Base-by-base conservation (phyloP, 2,113 vertebrate species). In the Phasianus colchicus region DNA sequence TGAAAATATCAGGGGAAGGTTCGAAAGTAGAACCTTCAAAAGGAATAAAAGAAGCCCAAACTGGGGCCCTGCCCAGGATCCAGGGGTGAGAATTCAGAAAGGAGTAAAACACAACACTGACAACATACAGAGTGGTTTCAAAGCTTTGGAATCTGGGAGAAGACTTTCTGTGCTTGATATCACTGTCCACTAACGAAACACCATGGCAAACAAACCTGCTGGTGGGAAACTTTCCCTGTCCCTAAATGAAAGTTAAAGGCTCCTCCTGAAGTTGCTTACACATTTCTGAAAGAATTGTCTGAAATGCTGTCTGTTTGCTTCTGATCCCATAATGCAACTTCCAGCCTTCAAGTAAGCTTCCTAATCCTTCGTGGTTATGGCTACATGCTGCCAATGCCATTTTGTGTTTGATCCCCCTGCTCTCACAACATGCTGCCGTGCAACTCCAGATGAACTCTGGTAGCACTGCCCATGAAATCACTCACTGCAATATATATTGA, bases 401-500 rank as follows among this genome's bases (percentile, higher is more conserved):
- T 58, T 72, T 9, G 16, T 19, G 22, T 67, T 25, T 63, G 82
- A 72, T 83, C 88, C 55, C 58, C 38, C 16, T 2, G 77, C 61
- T 83, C 73, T 48, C 69, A 3, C 8, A 69, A 64, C 0, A 48
- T 2, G 36, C 75, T 21, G 58, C 42, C 6, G 60, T 7, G 42
- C 61, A 27, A 11, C 89, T 87, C 74, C 47, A 24, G 43, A 89
- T 3, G 50, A 82, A 52, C 83, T 65, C 71, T 3, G 52, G 6
- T 48, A 73, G 83, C 75, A 22, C 63, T 48, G 76, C 47, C 86
- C 89, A 88, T 83, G 90, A 83, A 95, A 92, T 69, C 76, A 18
- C 75, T 69, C 25, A 52, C 87, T 91, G 82, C 2, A 71, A 58
- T 89, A 57, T 89, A 85, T 78, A 93, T 75, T 84, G 92, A 57